A percentile compares a stretch with the other conserved stretches of the same genome.
phyloP scores from a whole-genome alignment of 2,888 invertebrate species.

The Rhorus exstirpatorius region DNA sequence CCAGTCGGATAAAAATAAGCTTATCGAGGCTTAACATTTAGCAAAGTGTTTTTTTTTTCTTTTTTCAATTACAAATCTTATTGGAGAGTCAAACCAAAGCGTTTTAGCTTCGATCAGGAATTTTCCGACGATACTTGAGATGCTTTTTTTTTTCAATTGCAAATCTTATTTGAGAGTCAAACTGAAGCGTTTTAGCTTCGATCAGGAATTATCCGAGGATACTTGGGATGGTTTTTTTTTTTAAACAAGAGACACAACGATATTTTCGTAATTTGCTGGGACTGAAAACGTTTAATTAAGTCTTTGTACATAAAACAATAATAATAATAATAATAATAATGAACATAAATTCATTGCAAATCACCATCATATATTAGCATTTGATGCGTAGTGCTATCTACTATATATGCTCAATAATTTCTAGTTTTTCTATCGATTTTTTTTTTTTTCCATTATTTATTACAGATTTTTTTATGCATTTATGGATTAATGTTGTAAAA shows the following conservation, averaged over 20 bases:
- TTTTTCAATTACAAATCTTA: no score
- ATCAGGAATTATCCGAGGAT: no score
- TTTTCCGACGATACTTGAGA: no score
- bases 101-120: no score
- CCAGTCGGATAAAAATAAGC: no score
- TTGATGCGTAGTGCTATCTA: constrained; percentile 83
- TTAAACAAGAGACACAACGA: constrained; percentile 8
- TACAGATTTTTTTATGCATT: constrained; percentile 80
- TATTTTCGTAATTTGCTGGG: constrained; percentile 72
- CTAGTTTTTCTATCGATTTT: constrained; percentile 77
- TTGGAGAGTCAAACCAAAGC: no score
- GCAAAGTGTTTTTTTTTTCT: no score
- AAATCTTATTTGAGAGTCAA: no score
- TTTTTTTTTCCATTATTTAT: constrained; percentile 68
- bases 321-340: constrained; percentile 83
- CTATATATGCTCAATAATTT: constrained; percentile 82
- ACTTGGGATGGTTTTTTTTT: no score
- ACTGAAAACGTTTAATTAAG: constrained; percentile 84
- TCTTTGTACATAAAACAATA: constrained; percentile 85
- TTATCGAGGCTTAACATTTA: no score
- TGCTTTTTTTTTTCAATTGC: no score
- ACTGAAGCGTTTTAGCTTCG: no score
- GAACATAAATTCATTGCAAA: constrained; percentile 84
- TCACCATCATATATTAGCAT: constrained; percentile 84
- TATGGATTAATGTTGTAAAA: constrained; percentile 80